Conservation (phyloP, 2,797 vertebrate genomes). For the Alcedo quadribrachys region DNA sequence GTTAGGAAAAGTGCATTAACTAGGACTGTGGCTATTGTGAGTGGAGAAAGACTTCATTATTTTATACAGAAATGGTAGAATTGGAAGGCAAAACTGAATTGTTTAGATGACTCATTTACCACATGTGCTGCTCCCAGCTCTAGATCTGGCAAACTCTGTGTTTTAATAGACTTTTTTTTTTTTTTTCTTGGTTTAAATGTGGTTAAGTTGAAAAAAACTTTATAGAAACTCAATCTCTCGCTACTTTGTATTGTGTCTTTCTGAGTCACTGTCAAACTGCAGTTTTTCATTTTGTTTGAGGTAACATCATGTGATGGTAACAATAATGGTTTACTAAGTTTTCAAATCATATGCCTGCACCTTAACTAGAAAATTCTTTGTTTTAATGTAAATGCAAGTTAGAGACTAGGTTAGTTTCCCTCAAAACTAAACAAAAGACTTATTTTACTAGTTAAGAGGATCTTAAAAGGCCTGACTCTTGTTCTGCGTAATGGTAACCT, state of each 20-base stretch:
- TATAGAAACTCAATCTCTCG: not conserved
- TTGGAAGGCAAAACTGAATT: not conserved
- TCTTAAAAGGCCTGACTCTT: not conserved
- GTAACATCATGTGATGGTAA: not conserved
- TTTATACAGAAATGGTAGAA: not conserved
- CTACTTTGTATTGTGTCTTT: not conserved
- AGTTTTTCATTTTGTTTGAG: constrained; percentile 23
- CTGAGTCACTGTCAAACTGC: constrained; percentile 36
- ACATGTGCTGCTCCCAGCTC: constrained; percentile 32
- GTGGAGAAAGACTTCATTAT: not conserved
- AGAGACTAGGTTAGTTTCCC: not conserved
- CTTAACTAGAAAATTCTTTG: not conserved
- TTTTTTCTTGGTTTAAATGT: constrained; percentile 28
- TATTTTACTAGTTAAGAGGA: not conserved
- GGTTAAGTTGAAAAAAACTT: constrained; percentile 25
- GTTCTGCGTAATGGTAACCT: not conserved
- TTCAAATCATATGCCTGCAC: not conserved
- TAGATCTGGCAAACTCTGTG: constrained; percentile 6
- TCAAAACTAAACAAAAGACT: not conserved
- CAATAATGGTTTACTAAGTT: not conserved
- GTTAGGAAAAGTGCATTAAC: not conserved
- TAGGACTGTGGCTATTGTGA: not conserved
- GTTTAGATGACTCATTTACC: constrained; percentile 59
- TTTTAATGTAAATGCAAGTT: not conserved
- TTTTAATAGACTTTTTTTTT: constrained; percentile 7